phyloP scores from a whole-genome alignment of 2,888 invertebrate genomes.

The Rhamphomyia laevipes region DNA sequence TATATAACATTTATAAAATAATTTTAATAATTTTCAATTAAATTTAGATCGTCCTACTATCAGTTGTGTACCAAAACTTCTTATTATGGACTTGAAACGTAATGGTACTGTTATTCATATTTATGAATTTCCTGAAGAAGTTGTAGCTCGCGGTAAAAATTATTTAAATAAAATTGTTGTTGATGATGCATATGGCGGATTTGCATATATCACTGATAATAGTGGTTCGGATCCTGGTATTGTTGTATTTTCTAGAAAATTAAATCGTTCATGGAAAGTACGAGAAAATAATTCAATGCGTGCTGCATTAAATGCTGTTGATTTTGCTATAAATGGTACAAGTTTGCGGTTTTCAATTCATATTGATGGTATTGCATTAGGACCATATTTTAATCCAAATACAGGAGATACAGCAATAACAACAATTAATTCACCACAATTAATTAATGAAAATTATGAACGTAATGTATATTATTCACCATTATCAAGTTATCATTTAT shows the following conservation, averaged over 20 bases:
- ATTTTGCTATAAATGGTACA: constrained; percentile 49
- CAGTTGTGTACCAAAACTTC: constrained; percentile 55
- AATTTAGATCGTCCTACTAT: constrained; percentile 31
- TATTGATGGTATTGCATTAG: constrained; percentile 60
- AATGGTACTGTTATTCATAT: constrained; percentile 44
- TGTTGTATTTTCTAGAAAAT: constrained; percentile 53
- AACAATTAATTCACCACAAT: constrained; percentile 16
- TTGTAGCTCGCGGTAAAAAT: constrained; percentile 45
- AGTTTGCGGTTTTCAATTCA: constrained; percentile 46
- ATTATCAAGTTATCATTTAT: constrained; percentile 54
- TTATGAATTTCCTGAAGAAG: constrained; percentile 49
- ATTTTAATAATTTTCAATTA: background rate
- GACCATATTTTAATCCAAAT: constrained; percentile 43
- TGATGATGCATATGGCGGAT: constrained; percentile 53
- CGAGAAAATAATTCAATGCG: constrained; percentile 52
- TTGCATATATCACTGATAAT: constrained; percentile 63
- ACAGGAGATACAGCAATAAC: constrained; percentile 16
- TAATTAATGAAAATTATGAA: constrained; percentile 20
- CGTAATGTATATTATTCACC: constrained; percentile 54
- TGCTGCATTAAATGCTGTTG: constrained; percentile 44
- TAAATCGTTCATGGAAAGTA: constrained; percentile 58
- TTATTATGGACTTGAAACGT: constrained; percentile 53
- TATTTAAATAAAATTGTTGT: constrained; percentile 62
- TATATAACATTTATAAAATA: background rate
- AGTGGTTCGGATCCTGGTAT: constrained; percentile 56